Evolutionary conservation across 2,113 vertebrate genomes (phyloP), one percentile per base, ranked within the genome.

Genomic region (Felis chaus): DNA sequence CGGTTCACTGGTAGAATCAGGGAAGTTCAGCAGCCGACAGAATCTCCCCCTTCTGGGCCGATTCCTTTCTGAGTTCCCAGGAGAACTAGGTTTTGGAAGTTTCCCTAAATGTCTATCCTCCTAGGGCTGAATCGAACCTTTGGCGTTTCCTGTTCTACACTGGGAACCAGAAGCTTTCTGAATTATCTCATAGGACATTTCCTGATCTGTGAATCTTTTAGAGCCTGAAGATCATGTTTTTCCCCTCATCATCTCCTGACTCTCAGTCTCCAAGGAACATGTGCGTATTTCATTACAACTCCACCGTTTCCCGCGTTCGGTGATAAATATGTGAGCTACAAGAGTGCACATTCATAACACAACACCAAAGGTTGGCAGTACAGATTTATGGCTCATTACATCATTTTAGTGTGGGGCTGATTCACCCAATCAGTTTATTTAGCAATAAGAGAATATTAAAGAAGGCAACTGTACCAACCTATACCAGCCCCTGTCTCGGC

Each of bases 391-490:
- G 97, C 8, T 57, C n/a, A 12, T 98, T 94, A 98, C 97, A 89
- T 98, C 97, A 98, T 98, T 99, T 98, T 96, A 94, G 84, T 97
- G 98, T 81, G 31, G 48, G 84, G 87, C 92, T 98, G 98, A 98
- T 92, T 98, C 98, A 98, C 84, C 90, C 90, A 95, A 98, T 98
- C 98, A 92, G 98, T 98, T 98, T 98, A 98, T 98, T 96, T 98
- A 97, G 97, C 96, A 97, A 98, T 97, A 89, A 98, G 98, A 95
- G 89, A 83, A 71, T 95, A 97, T 96, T 91, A 96, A 98, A 89
- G 15, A 27, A 98, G 68, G 98, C 91, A 95, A 73, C 91, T 88
- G 95, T 93, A 97, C 84, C 94, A 97, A 83, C 50, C 93, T 94
- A 73, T 61, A 94, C 93, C 86, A 91, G 88, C 89, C 66, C 66